A percentile compares a stretch with the other conserved stretches of the same genome.
Conservation (phyloP, 1,140 invertebrate genomes). For the Lepidostoma basale region DNA sequence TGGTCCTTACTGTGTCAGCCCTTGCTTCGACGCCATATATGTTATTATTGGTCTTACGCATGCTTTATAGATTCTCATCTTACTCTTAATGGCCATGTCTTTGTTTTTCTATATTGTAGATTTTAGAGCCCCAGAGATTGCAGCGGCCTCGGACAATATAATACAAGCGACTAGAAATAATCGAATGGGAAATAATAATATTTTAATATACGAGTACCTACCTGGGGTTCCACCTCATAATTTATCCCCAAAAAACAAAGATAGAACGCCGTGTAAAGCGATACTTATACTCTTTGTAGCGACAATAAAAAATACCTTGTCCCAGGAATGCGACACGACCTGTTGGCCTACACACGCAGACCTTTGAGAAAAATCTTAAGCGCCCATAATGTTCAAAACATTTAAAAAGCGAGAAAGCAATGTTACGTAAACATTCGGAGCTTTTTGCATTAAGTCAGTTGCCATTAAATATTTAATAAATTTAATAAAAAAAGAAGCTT, state of each 20-base stretch:
- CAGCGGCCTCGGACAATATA: too few relatives aligned
- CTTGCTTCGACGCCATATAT: too few relatives aligned
- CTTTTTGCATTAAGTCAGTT: not conserved
- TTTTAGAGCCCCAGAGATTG: too few relatives aligned
- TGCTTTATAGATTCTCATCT: too few relatives aligned
- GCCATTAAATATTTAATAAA: not conserved
- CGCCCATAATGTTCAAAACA: not conserved
- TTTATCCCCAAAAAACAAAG: not conserved
- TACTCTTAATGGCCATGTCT: too few relatives aligned
- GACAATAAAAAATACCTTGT: slow-evolving; percentile 29
- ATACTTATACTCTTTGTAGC: slow-evolving; percentile 12
- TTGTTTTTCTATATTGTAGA: too few relatives aligned
- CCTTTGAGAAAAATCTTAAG: slow-evolving; percentile 2
- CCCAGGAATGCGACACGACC: slow-evolving; percentile 22
- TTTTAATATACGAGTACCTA: too few relatives aligned
- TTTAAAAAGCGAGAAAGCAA: not conserved
- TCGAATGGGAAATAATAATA: too few relatives aligned
- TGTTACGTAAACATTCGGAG: not conserved
- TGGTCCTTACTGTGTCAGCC: too few relatives aligned
- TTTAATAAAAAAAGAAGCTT: not conserved
- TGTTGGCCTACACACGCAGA: slow-evolving; percentile 22
- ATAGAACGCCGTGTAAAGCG: slow-evolving; percentile 23
- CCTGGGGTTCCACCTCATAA: not conserved
- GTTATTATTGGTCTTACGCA: too few relatives aligned
- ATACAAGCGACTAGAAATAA: too few relatives aligned